Percentiles rank a stretch among this genome's conserved stretches.
Evolutionary conservation across 2,113 vertebrate species (phyloP).

Genomic region (Onychostoma macrolepis): DNA sequence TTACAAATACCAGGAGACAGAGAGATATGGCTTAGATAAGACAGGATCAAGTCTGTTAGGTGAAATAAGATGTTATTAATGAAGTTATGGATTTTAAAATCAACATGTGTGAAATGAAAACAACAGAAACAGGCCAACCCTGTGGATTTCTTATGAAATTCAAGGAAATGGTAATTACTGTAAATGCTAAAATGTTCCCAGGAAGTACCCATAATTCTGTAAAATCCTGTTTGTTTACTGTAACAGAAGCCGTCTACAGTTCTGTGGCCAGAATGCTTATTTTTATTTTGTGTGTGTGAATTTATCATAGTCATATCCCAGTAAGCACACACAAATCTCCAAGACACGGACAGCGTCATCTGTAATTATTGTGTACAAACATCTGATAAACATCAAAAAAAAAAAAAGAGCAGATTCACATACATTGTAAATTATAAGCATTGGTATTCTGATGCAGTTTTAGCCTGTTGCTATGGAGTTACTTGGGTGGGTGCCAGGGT

Average conservation of each 20-base stretch:
- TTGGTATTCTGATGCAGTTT: neutral
- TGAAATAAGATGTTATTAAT: constrained; percentile 24
- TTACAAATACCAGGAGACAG: constrained; percentile 7
- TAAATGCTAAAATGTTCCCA: constrained; percentile 8
- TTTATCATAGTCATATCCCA: neutral
- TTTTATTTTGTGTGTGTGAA: neutral
- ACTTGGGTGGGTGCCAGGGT: neutral
- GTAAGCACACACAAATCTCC: neutral
- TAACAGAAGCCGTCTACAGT: neutral
- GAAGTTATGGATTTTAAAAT: constrained; percentile 2
- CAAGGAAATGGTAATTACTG: neutral
- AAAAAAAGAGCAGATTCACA: neutral
- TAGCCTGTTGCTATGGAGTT: neutral
- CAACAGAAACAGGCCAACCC: neutral
- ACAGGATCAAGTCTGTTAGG: constrained; percentile 14
- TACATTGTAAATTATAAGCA: neutral
- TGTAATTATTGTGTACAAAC: no score
- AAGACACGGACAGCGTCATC: no score
- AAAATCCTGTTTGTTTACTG: constrained; percentile 16
- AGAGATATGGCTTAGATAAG: constrained; percentile 26
- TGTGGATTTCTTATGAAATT: neutral
- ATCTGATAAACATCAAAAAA: neutral
- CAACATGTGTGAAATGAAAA: constrained; percentile 26
- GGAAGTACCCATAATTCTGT: neutral
- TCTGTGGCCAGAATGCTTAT: neutral